Percentiles rank a stretch among this genome's conserved stretches.
Conservation (phyloP, 30 jellyfish, hydroid and myxozoan genomes). For the Aurelia coerulea region DNA sequence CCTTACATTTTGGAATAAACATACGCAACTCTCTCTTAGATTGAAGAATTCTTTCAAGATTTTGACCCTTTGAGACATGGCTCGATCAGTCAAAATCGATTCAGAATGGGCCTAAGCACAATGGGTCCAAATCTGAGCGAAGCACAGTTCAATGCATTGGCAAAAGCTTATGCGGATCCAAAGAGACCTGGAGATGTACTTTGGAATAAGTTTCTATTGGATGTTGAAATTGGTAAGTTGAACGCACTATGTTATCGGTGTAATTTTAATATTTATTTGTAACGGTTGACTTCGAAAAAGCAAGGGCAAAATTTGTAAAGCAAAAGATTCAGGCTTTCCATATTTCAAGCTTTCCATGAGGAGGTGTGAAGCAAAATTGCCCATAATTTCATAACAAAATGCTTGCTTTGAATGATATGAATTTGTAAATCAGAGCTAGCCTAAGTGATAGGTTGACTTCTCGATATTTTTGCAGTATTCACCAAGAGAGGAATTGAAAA, state of each 20-base stretch:
- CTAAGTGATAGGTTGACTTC: too few relatives aligned
- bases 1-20: too few relatives aligned
- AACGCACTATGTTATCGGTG: too few relatives aligned
- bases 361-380: too few relatives aligned
- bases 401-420: too few relatives aligned
- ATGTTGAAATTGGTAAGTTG: constrained; percentile 82
- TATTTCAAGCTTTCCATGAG: too few relatives aligned
- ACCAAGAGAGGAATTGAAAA: constrained; percentile 90
- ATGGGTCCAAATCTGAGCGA: constrained; percentile 73
- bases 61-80: constrained; percentile 98
- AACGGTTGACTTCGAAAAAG: too few relatives aligned
- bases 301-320: too few relatives aligned
- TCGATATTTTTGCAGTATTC: constrained; percentile 56
- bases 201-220: constrained; percentile 84
- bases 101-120: constrained; percentile 96
- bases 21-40: constrained; percentile 31
- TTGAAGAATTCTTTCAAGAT: constrained; percentile 95
- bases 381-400: too few relatives aligned
- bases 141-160: constrained; percentile 72
- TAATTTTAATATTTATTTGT: too few relatives aligned
- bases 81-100: constrained; percentile 81
- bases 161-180: constrained; percentile 80
- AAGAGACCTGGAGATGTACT: constrained; percentile 72
- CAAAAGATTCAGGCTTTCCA: too few relatives aligned
- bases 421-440: too few relatives aligned